These are phyloP conservation scores for Epirrita christyi DNA, from an alignment of 2,888 invertebrate species.

Conservation along the genomic window DNA sequence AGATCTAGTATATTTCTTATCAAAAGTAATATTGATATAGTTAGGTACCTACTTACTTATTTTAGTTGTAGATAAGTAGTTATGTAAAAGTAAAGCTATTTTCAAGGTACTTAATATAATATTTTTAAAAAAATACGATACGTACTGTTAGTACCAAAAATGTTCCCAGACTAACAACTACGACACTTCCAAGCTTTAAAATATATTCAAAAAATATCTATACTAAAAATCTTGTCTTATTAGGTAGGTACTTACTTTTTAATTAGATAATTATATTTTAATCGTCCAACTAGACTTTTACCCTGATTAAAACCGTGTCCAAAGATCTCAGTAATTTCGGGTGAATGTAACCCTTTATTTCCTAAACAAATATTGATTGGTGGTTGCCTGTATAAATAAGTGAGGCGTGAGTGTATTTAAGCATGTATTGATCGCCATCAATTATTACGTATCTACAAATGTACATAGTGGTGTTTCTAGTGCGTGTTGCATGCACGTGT, in stretches of 20 bases:
- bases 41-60: neutral
- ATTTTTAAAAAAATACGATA: too few relatives aligned
- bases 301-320: slow-evolving; percentile 9
- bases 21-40: too few relatives aligned
- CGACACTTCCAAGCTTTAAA: slow-evolving; percentile 32
- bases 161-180: slow-evolving; percentile 15
- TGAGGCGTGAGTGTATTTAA: too few relatives aligned
- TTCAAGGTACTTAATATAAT: too few relatives aligned
- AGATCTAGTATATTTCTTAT: too few relatives aligned
- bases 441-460: too few relatives aligned
- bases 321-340: slow-evolving; percentile 3
- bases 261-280: slow-evolving; percentile 11
- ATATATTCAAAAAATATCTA: slow-evolving; percentile 6
- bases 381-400: neutral
- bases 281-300: slow-evolving; percentile 22
- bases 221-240: neutral
- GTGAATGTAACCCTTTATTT: slow-evolving; percentile 4
- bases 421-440: too few relatives aligned
- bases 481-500: too few relatives aligned
- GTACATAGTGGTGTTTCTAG: too few relatives aligned
- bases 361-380: neutral
- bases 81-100: neutral
- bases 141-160: neutral
- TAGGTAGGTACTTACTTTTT: neutral
- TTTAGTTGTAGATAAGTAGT: neutral